phyloP scores from a whole-genome alignment of 2,113 vertebrate species.

The Vidua macroura region DNA sequence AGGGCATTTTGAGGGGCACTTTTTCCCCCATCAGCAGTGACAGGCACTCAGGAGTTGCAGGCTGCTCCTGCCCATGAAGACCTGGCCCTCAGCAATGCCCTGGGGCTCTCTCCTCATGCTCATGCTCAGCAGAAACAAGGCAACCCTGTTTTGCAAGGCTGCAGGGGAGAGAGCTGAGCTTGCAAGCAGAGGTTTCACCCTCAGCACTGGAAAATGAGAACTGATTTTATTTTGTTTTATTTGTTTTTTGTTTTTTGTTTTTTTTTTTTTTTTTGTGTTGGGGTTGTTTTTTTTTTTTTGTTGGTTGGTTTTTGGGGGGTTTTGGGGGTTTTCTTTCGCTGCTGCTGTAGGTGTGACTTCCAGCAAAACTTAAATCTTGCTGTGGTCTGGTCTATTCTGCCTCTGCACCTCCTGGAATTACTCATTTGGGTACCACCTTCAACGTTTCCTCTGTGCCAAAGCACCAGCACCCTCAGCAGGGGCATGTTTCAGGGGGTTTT shows the following conservation, averaged over 20 bases:
- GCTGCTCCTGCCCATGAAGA: background rate
- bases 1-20: accelerated
- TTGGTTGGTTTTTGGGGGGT: background rate
- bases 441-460: background rate
- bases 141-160: background rate
- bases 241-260: background rate
- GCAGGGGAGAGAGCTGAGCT: background rate
- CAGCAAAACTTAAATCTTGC: background rate
- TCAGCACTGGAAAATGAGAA: background rate
- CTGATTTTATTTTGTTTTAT: background rate
- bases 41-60: accelerated
- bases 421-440: background rate
- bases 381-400: background rate
- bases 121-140: background rate
- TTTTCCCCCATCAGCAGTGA: background rate
- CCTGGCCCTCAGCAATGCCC: background rate
- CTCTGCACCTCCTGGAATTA: background rate
- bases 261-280: too few relatives aligned
- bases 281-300: background rate
- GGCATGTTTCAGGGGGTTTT: background rate
- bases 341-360: background rate
- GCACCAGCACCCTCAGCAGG: background rate
- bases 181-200: background rate
- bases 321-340: background rate
- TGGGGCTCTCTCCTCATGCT: accelerated